These are phyloP conservation scores for Cyrtodaria siliqua DNA, from an alignment of 2,888 invertebrate species.

Conservation along the genomic window DNA sequence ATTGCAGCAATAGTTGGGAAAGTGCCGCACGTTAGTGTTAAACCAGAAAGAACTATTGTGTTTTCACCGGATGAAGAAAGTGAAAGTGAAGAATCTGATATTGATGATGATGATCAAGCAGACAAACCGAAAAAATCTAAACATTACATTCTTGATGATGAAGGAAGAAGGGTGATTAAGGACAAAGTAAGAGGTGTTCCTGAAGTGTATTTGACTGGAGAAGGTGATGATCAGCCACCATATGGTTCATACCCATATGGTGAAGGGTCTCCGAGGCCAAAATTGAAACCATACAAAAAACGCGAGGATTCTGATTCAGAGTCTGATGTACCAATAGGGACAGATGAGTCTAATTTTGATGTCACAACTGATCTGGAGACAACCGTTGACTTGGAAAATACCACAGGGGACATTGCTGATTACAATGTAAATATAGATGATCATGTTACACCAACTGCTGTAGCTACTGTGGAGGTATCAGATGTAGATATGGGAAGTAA, in stretches of 20 bases:
- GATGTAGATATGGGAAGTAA: conserved; percentile 38
- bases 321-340: conserved; percentile 53
- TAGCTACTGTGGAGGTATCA: conserved; percentile 23
- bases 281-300: conserved; percentile 26
- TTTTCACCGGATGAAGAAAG: conserved; percentile 29
- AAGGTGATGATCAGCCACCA: conserved; percentile 28
- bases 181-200: conserved; percentile 87
- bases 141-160: conserved; percentile 18
- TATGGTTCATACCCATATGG: conserved; percentile 45
- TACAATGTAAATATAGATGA: conserved; percentile 4
- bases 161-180: neutral
- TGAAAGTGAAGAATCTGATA: conserved; percentile 14
- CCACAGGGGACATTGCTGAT: conserved; percentile 21
- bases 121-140: conserved; percentile 33
- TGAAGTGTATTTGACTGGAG: conserved; percentile 30
- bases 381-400: conserved; percentile 39
- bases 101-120: conserved; percentile 40
- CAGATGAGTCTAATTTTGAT: conserved; percentile 56
- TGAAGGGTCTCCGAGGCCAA: conserved; percentile 51
- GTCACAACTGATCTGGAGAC: conserved; percentile 59
- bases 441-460: conserved; percentile 17
- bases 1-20: conserved; percentile 19
- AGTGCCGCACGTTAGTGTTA: neutral
- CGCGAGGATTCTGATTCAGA: conserved; percentile 61
- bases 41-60: conserved; percentile 40